Evolutionary conservation across 2,888 invertebrate genomes (phyloP).

Genomic region (Drosophila setosimentum): DNA sequence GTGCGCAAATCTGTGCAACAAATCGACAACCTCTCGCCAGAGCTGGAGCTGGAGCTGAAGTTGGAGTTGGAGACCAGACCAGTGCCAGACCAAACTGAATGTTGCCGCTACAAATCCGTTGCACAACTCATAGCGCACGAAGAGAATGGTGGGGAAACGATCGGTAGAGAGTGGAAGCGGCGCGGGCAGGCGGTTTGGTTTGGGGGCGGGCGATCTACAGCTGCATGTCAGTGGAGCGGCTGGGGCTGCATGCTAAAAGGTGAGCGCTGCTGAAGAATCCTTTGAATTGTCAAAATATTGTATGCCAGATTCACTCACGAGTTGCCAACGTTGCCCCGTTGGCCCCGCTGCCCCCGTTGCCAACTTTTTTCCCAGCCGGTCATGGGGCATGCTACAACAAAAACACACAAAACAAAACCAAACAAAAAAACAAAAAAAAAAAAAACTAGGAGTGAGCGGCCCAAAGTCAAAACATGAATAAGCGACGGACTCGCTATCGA

Average conservation of each 20-base stretch:
- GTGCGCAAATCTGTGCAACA: slow-evolving; percentile 68
- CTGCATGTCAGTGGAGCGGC: slow-evolving; percentile 47
- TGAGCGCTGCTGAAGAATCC: slow-evolving; percentile 75
- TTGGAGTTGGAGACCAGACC: slow-evolving; percentile 10
- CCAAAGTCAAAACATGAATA: slow-evolving; percentile 62
- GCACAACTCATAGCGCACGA: slow-evolving; percentile 66
- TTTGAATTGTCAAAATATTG: slow-evolving; percentile 82
- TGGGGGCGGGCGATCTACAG: slow-evolving; percentile 40
- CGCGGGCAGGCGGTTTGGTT: neutral
- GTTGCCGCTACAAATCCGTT: slow-evolving; percentile 54
- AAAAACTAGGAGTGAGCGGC: slow-evolving; percentile 57
- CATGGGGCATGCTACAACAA: slow-evolving; percentile 61
- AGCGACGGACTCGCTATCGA: slow-evolving; percentile 52
- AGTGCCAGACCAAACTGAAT: slow-evolving; percentile 32
- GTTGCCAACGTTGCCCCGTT: slow-evolving; percentile 44
- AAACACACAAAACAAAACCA: slow-evolving; percentile 4
- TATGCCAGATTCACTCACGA: slow-evolving; percentile 79
- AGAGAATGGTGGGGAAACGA: slow-evolving; percentile 18
- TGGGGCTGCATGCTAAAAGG: slow-evolving; percentile 45
- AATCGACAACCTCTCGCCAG: slow-evolving; percentile 67
- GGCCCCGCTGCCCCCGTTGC: slow-evolving; percentile 29
- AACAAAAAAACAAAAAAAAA: neutral
- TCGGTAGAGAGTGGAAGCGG: neutral
- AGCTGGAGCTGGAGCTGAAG: slow-evolving; percentile 8
- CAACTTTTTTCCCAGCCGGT: slow-evolving; percentile 62